A percentile compares a stretch with the other conserved stretches of the same genome.
Evolutionary conservation across 37 sponge, comb jelly and placozoan genomes (phyloP).

Genomic region (Aphrocallistes beatrix): DNA sequence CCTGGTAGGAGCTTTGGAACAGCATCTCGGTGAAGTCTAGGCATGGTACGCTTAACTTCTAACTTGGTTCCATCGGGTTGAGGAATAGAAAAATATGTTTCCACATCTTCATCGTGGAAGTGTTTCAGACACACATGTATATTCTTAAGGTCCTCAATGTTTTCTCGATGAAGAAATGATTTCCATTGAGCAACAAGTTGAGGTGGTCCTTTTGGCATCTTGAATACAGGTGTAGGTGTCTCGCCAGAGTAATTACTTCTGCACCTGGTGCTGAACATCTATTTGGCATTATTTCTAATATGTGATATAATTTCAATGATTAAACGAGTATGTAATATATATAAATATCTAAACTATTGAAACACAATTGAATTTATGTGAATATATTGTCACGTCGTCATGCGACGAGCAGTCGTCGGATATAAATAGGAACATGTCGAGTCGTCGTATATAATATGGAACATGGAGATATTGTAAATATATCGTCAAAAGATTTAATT

Average conservation of each 20-base stretch:
- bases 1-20: background rate
- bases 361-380: too few relatives aligned
- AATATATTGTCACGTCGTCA: too few relatives aligned
- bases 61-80: background rate
- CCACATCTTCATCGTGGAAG: background rate
- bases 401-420: too few relatives aligned
- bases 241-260: background rate
- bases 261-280: background rate
- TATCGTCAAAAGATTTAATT: too few relatives aligned
- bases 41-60: background rate
- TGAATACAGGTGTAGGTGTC: background rate
- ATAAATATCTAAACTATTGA: too few relatives aligned
- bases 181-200: background rate
- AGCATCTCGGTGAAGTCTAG: background rate
- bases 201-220: background rate
- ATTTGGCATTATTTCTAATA: background rate
- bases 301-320: too few relatives aligned
- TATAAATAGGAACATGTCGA: too few relatives aligned
- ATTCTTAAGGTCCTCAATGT: background rate
- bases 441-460: too few relatives aligned
- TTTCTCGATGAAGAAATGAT: background rate
- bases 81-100: background rate
- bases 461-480: too few relatives aligned
- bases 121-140: background rate
- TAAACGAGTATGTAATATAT: too few relatives aligned